Evolutionary conservation across 53 echinoderm and acorn worm genomes (phyloP).

Genomic region (Paelopatides confundens): DNA sequence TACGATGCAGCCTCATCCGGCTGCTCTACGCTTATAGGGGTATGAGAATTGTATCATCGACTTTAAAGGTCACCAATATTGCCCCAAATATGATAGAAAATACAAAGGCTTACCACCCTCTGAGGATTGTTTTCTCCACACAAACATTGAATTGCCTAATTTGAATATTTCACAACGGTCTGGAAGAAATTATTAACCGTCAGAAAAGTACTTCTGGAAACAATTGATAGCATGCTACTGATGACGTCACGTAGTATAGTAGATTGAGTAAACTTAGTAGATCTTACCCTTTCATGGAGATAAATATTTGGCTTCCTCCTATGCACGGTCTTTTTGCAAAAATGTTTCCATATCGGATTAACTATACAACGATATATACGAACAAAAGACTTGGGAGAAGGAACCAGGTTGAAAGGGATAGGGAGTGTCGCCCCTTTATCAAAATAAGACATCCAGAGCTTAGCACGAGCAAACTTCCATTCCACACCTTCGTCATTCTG

Average conservation of each 20-base stretch:
- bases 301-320: slow-evolving; percentile 56
- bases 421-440: slow-evolving; percentile 97
- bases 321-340: slow-evolving; percentile 7
- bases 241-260: neutral
- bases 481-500: slow-evolving; percentile 97
- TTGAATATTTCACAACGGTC: no score
- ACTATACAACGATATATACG: slow-evolving; percentile 77
- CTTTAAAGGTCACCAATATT: no score
- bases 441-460: slow-evolving; percentile 96
- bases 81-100: no score
- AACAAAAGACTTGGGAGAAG: slow-evolving; percentile 83
- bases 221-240: no score
- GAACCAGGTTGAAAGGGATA: slow-evolving; percentile 91
- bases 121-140: no score
- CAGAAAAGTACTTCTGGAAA: no score
- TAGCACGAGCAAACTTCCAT: slow-evolving; percentile 95
- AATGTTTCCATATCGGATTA: slow-evolving; percentile 31
- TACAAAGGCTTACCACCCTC: no score
- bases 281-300: slow-evolving; percentile 80
- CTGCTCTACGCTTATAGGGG: no score
- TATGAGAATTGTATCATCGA: no score
- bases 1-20: no score
- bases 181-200: no score
- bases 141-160: no score
- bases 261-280: neutral